Evolutionary conservation across 2,888 invertebrate genomes (phyloP).

Genomic region (Synergus umbraculus): DNA sequence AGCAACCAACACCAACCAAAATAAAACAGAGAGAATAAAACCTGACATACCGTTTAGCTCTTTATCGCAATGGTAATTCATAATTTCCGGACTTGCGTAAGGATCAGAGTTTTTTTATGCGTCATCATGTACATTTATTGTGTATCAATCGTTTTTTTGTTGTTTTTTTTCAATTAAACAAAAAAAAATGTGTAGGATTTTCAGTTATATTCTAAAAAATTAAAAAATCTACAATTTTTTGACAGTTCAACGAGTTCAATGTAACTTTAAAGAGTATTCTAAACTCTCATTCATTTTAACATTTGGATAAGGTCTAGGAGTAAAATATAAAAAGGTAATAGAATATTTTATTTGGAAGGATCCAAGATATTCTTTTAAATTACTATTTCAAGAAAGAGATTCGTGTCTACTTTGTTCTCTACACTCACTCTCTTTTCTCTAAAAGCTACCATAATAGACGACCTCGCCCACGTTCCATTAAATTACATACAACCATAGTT

Average conservation of each 20-base stretch:
- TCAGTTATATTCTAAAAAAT: too few species aligned
- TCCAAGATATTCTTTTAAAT: background rate
- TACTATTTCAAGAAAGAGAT: background rate
- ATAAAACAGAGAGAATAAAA: constrained; percentile 62
- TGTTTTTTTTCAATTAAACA: background rate
- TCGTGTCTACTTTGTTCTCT: background rate
- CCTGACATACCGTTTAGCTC: constrained; percentile 54
- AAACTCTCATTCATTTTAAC: too few species aligned
- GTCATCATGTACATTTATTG: constrained; percentile 38
- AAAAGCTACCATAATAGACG: constrained; percentile 8
- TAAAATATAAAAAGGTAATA: background rate
- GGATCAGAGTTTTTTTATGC: constrained; percentile 45
- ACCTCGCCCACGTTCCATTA: constrained; percentile 37
- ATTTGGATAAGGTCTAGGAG: background rate
- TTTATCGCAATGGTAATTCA: constrained; percentile 63
- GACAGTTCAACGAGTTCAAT: too few species aligned
- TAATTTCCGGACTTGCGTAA: constrained; percentile 70
- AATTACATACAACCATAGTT: background rate
- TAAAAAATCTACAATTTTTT: too few species aligned
- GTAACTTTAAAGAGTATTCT: too few species aligned
- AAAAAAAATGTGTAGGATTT: too few species aligned
- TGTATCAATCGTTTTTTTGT: background rate
- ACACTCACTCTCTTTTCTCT: background rate
- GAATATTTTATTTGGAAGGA: background rate
- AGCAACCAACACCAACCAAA: constrained; percentile 69